A percentile compares a stretch with the other conserved stretches of the same genome.
phyloP scores from a whole-genome alignment of 2,797 vertebrate species.

The Acanthiza pusilla region DNA sequence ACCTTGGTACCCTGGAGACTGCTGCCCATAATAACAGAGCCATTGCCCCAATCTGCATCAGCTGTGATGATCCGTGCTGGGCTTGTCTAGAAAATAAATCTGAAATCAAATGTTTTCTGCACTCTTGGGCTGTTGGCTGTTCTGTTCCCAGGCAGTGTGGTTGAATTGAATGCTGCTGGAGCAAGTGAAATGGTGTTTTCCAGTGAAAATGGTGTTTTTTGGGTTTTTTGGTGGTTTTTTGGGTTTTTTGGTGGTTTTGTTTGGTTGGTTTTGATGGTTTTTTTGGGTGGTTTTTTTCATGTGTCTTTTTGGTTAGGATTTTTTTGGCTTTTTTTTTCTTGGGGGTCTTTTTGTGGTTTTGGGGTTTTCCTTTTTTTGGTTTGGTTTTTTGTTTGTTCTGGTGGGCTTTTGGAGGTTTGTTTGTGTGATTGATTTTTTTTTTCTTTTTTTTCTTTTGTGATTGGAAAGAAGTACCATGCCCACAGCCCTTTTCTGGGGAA shows the following conservation, averaged over 20 bases:
- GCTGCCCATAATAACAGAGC: too few relatives aligned
- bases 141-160: background rate
- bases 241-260: too few relatives aligned
- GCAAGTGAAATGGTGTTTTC: background rate
- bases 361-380: background rate
- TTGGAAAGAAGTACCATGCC: background rate
- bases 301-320: too few relatives aligned
- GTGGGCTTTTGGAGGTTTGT: background rate
- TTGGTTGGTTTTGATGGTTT: too few relatives aligned
- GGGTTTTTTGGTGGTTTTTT: background rate
- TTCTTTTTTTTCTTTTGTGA: background rate
- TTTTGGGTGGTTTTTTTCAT: background rate
- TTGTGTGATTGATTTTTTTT: too few relatives aligned
- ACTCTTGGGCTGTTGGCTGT: background rate
- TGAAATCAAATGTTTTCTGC: background rate
- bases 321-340: background rate
- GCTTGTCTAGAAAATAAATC: background rate
- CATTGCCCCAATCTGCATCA: fast-evolving
- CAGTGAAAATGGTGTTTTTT: background rate
- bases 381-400: background rate
- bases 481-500: background rate
- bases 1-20: background rate
- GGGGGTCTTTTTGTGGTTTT: background rate
- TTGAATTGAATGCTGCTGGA: background rate
- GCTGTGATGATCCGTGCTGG: background rate